Base-by-base conservation (phyloP, 2,888 invertebrate genomes). In the Apodemia mormo region DNA sequence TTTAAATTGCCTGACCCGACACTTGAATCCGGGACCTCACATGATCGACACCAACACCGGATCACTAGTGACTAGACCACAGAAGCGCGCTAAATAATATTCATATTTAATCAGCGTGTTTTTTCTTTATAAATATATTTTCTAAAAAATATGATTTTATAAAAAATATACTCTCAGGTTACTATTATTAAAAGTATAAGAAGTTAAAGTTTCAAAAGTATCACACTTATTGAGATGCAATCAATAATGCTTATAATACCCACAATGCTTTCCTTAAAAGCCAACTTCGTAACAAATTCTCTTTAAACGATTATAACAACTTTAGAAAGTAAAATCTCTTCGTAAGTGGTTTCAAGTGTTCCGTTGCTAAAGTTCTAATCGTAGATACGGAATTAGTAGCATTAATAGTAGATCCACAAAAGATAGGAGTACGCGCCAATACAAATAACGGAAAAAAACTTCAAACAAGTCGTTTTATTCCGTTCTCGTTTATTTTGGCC, bases 391-490 rank as follows among this genome's bases (percentile, higher is more conserved):
- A 66, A 71, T 71, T 71, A 70, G 65, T 69, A 65, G 67, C 68
- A 56, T 67, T 65, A 69, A 65, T 54, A 66, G 66, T 64, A 68
- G 68, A 68, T 71, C 65, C 66, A 68, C 65, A 61, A 61, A 61
- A 61, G 61, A 61, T 61, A 61, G 33, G 33, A 61, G 30, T 30
- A 14, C 49, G 52, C 54, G 70, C 73, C 75, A 72, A 72, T 73
- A 73, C 70, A 74, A 73, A 75, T 73, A 73, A 67, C 70, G 67
- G 69, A 65, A 72, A 67, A 73, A 71, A 72, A 74, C 68, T 72
- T 70, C 70, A 70, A 74, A 71, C 71, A 71, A 66, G 12, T 56
- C 56, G 30, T 61, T 61, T 61, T 33, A 61, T 61, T 61, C 30
- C 14, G 12, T 49, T 5, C 49, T 14, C 61, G 70, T 65, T 71